Evolutionary conservation across 2,888 invertebrate species (phyloP), one percentile per base, ranked within the genome.

Genomic region (Hybos culiciformis): DNA sequence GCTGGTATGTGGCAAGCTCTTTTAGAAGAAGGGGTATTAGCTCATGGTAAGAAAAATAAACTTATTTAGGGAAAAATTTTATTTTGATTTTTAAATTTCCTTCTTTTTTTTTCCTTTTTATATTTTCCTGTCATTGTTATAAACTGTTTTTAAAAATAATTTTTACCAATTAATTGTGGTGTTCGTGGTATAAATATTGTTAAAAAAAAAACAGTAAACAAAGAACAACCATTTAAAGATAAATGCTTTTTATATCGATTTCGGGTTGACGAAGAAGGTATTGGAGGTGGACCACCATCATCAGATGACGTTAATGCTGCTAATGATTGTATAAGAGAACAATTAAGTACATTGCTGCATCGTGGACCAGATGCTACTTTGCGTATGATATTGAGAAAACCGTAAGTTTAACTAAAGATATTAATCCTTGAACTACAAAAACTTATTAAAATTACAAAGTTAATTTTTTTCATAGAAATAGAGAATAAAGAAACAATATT

Each of bases 1-100:
- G 75, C 79, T 39, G 83, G 81, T 48, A 84, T 86, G 80, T 86
- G 83, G 83, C 86, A 87, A 62, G 81, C 80, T 1, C 66, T 86
- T 42, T 68, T 86, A 32, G 86, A 86, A 61, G 83, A 85, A 64
- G 82, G 83, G 37, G 76, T 84, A 47, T 72, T 87, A 49, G 71
- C 75, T 41, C 83, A 83, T 62, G 82, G 83, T 83, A 59, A 68
- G 71, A 62, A 11, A 1, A 2, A 14, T 43, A n/a, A 23, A 5
- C n/a, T 18, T 5, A 37, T 7, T 7, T n/a, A 6, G 12, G 29
- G n/a, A n/a, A 20, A 12, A 7, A 19, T 12, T 6, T 9, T 32
- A 8, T 33, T 33, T 11, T 5, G 4, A 11, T 6, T 33, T 4
- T 33, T 8, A 5, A 11, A 11, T 19, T 34, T 19, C 17, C 11